Evolutionary conservation across 30 jellyfish, hydroid and myxozoan genomes (phyloP).

Genomic region (Cassiopea andromeda): DNA sequence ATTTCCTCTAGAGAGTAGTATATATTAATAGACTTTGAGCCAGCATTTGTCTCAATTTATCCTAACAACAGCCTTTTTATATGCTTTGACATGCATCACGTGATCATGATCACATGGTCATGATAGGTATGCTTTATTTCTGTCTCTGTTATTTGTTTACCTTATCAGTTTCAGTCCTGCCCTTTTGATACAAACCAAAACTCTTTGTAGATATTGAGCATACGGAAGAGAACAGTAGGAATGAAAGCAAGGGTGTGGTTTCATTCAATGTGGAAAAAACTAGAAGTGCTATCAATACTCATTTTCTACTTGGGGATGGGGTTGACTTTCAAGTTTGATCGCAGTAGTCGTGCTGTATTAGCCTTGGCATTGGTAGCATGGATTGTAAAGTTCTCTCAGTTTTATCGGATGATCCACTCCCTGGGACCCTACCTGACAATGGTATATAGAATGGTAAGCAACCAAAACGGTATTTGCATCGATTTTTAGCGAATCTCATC

Average conservation of each 20-base stretch:
- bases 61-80: too few relatives aligned
- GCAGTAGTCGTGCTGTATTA: neutral
- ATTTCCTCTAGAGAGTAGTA: too few relatives aligned
- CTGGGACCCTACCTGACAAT: neutral
- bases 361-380: neutral
- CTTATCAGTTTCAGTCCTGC: too few relatives aligned
- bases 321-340: neutral
- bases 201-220: neutral
- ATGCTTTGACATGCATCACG: too few relatives aligned
- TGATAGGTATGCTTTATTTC: too few relatives aligned
- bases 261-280: constrained; percentile 1
- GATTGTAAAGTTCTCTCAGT: neutral
- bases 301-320: neutral
- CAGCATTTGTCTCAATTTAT: too few relatives aligned
- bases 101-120: too few relatives aligned
- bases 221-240: neutral
- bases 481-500: too few relatives aligned
- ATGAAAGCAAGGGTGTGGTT: neutral
- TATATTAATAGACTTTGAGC: too few relatives aligned
- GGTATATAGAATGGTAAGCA: constrained; percentile 11
- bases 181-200: neutral
- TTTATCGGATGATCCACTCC: constrained; percentile 1
- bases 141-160: neutral
- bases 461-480: too few relatives aligned
- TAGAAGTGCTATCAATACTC: neutral